Evolutionary conservation across 2,113 vertebrate genomes (phyloP).

Genomic region (Prolemur simus): DNA sequence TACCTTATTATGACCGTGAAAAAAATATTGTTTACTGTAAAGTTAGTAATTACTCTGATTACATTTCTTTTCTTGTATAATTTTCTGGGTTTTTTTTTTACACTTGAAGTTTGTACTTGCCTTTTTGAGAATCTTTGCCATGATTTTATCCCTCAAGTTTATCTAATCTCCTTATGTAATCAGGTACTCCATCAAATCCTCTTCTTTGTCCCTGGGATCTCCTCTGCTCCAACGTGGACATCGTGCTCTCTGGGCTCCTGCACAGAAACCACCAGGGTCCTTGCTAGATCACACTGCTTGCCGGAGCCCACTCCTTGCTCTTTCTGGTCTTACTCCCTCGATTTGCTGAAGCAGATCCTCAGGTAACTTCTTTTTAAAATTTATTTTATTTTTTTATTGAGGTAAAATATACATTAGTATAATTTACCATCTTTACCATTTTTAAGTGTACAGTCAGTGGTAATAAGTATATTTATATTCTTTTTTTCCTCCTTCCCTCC

Average conservation of each 20-base stretch:
- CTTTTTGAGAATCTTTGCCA: conserved; percentile 6
- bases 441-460: no score
- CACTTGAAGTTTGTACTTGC: not conserved
- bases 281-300: not conserved
- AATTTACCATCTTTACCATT: no score
- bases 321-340: not conserved
- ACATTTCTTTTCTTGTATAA: not conserved
- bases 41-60: not conserved
- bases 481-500: no score
- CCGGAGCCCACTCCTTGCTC: not conserved
- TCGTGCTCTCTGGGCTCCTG: not conserved
- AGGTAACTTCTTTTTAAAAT: not conserved
- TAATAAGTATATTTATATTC: no score
- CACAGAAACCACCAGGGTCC: not conserved
- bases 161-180: not conserved
- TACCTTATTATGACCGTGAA: not conserved
- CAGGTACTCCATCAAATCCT: not conserved
- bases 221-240: not conserved
- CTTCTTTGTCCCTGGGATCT: not conserved
- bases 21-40: not conserved
- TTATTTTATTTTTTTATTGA: no score
- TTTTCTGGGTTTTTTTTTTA: not conserved
- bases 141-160: not conserved
- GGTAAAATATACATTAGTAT: no score
- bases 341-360: not conserved